Percentiles rank a stretch among this genome's conserved stretches.
phyloP scores from a whole-genome alignment of 2,888 invertebrate genomes.

The Nemotelus pantherinus region DNA sequence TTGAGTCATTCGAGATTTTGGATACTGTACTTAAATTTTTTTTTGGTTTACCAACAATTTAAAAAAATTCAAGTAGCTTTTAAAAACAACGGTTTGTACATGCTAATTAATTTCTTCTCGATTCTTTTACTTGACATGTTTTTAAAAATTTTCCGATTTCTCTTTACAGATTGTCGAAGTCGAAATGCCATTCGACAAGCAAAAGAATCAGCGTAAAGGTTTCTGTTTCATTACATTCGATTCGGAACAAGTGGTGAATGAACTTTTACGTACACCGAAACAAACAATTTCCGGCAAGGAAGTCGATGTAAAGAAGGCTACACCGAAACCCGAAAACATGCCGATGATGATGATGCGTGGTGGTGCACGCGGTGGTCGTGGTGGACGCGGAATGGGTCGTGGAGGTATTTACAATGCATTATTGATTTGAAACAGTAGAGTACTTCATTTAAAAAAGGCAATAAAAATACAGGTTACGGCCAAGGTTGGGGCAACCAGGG shows the following conservation, averaged over 20 bases:
- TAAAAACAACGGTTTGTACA: not conserved
- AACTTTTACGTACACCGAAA: conserved; percentile 89
- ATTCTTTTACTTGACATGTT: too few relatives aligned
- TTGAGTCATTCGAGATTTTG: not conserved
- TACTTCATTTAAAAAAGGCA: conserved; percentile 41
- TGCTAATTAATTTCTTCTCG: not conserved
- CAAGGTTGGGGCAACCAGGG: conserved; percentile 74
- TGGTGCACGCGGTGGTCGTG: conserved; percentile 74
- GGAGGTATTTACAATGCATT: conserved; percentile 65
- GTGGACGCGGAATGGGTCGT: conserved; percentile 69
- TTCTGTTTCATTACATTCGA: conserved; percentile 99
- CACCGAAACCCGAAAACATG: conserved; percentile 86
- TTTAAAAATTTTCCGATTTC: not conserved
- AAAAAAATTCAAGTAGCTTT: too few relatives aligned
- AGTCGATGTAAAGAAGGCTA: conserved; percentile 95
- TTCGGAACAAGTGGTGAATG: conserved; percentile 92
- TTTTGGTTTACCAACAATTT: not conserved
- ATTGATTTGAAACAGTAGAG: not conserved
- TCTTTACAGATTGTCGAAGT: conserved; percentile 86
- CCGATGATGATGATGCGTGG: conserved; percentile 70
- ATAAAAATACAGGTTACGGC: conserved; percentile 62
- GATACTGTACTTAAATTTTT: not conserved
- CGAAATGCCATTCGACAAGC: conserved; percentile 97
- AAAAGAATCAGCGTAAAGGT: conserved; percentile 94
- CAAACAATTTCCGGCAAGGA: conserved; percentile 94